Conservation (phyloP, 2,888 invertebrate species). For the Lumbricus terrestris region DNA sequence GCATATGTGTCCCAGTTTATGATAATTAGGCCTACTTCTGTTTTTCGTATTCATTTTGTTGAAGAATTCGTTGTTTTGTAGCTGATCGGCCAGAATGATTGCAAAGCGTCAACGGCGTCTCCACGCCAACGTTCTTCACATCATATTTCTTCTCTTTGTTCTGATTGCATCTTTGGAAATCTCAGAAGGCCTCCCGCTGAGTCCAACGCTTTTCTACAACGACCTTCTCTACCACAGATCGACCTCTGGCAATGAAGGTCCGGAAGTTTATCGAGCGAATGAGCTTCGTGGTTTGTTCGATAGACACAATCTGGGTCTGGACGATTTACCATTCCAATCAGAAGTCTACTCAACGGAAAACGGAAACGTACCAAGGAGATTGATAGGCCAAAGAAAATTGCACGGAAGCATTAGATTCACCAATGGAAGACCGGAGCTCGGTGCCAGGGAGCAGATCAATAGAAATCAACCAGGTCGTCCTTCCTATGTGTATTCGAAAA, state of each 20-base stretch:
- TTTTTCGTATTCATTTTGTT: not conserved
- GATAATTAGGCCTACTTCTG: not conserved
- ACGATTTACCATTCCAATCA: not conserved
- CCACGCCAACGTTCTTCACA: not conserved
- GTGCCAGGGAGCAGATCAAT: not conserved
- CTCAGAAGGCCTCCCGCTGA: not conserved
- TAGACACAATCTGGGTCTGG: not conserved
- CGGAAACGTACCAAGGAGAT: not conserved
- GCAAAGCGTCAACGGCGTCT: not conserved
- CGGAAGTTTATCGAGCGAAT: not conserved
- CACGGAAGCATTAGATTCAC: not conserved
- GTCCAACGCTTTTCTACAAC: not conserved
- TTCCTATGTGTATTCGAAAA: not conserved
- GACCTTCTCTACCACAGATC: not conserved
- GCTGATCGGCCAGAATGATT: not conserved
- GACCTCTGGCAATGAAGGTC: not conserved
- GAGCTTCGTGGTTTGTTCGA: not conserved
- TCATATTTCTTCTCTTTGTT: not conserved
- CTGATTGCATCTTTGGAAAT: not conserved
- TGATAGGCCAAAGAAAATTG: not conserved
- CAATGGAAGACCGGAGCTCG: not conserved
- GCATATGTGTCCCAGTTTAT: not conserved
- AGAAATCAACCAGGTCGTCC: not conserved
- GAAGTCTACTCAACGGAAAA: not conserved
- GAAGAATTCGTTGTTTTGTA: not conserved